phyloP scores from a whole-genome alignment of 2,113 vertebrate species.

The Cottus gobio region DNA sequence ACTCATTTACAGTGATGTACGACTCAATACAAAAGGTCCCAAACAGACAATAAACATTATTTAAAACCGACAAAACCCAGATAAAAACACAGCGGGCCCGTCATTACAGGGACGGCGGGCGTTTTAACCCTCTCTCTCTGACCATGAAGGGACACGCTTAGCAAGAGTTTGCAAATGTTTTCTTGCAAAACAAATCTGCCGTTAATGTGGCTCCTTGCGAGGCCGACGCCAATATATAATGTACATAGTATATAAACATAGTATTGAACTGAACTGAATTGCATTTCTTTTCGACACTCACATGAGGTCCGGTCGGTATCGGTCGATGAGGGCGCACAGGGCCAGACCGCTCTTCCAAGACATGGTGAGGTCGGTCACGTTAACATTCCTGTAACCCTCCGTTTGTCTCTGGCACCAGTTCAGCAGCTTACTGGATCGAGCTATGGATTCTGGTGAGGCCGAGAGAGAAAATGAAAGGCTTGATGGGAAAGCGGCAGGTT shows the following conservation, averaged over 20 bases:
- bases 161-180: neutral
- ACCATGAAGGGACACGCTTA: neutral
- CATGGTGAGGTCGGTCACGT: constrained; percentile 93
- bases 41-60: constrained; percentile 56
- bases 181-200: neutral
- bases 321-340: constrained; percentile 94
- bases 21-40: constrained; percentile 38
- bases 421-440: constrained; percentile 95
- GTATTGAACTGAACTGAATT: neutral
- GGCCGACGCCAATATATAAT: neutral
- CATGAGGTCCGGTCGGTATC: constrained; percentile 97
- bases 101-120: constrained; percentile 1
- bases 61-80: constrained; percentile 19
- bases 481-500: constrained; percentile 9
- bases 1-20: constrained; percentile 59
- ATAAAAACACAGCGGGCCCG: constrained; percentile 41
- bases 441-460: constrained; percentile 88
- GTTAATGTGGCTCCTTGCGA: neutral
- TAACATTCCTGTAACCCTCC: constrained; percentile 92
- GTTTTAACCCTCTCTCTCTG: constrained; percentile 28
- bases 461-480: constrained; percentile 10
- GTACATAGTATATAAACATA: neutral
- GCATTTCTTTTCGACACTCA: constrained; percentile 80
- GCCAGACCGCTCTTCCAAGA: constrained; percentile 98
- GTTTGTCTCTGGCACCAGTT: constrained; percentile 99